Conservation (phyloP, 2,888 invertebrate species). For the Spodoptera littoralis region DNA sequence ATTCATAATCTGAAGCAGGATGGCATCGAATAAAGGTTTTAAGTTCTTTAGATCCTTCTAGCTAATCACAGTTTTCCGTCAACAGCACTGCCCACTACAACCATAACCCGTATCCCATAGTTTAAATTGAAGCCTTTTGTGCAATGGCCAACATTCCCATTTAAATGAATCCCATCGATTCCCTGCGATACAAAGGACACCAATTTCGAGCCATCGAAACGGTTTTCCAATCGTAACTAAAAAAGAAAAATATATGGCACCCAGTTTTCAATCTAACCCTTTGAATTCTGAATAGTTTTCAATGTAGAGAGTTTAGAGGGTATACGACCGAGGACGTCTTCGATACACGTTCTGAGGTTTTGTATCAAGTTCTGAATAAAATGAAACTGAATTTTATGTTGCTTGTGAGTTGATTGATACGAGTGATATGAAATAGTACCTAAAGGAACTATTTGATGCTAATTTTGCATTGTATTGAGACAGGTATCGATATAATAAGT, state of each 20-base stretch:
- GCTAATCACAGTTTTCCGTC: conserved; percentile 3
- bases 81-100: neutral
- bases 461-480: too few species aligned
- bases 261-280: conserved; percentile 58
- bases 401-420: neutral
- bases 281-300: conserved; percentile 54
- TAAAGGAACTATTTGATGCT: too few species aligned
- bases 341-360: conserved; percentile 18
- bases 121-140: conserved; percentile 52
- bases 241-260: conserved; percentile 53
- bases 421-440: too few species aligned
- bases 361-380: conserved; percentile 16
- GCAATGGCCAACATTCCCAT: conserved; percentile 51
- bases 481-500: too few species aligned
- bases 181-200: conserved; percentile 57
- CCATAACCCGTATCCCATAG: conserved; percentile 29
- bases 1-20: too few species aligned
- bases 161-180: conserved; percentile 61
- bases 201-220: conserved; percentile 58
- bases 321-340: conserved; percentile 29
- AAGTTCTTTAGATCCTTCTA: neutral
- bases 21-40: too few species aligned
- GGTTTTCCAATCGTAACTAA: conserved; percentile 58
- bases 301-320: conserved; percentile 36
- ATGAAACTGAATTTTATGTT: conserved; percentile 1